A percentile compares a stretch with the other conserved stretches of the same genome.
These are phyloP conservation scores for Yponomeuta plumbellus DNA, from an alignment of 2,888 invertebrate species.

Conservation along the genomic window DNA sequence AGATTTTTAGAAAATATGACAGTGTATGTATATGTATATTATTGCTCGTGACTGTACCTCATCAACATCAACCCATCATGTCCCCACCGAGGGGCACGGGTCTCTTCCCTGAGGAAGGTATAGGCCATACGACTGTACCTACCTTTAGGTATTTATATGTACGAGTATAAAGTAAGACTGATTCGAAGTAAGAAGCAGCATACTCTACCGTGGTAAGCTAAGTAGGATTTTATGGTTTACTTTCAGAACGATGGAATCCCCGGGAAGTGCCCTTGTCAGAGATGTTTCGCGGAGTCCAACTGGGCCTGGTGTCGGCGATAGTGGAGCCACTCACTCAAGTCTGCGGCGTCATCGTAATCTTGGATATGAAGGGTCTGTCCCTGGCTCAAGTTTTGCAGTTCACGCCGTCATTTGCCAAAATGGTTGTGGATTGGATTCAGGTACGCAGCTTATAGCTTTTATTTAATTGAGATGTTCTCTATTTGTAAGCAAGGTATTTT, in stretches of 20 bases:
- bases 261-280: conserved; percentile 80
- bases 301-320: conserved; percentile 84
- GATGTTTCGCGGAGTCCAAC: conserved; percentile 82
- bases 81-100: no score
- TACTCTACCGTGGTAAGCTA: not conserved
- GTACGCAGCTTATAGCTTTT: conserved; percentile 40
- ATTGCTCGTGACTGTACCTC: no score
- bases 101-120: no score
- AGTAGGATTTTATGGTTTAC: not conserved
- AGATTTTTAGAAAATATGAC: no score
- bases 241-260: conserved; percentile 84
- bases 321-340: conserved; percentile 88
- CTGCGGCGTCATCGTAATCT: conserved; percentile 82
- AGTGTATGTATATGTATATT: no score
- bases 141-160: no score
- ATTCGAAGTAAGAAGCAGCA: not conserved
- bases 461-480: not conserved
- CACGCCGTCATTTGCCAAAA: conserved; percentile 85
- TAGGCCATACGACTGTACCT: no score
- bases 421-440: conserved; percentile 84
- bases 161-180: no score
- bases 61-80: no score
- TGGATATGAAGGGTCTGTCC: conserved; percentile 86
- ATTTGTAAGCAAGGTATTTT: not conserved
- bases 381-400: conserved; percentile 85